A percentile compares a stretch with the other conserved stretches of the same genome.
Evolutionary conservation across 2,888 invertebrate species (phyloP).

Genomic region (Heteromurus nitidus): DNA sequence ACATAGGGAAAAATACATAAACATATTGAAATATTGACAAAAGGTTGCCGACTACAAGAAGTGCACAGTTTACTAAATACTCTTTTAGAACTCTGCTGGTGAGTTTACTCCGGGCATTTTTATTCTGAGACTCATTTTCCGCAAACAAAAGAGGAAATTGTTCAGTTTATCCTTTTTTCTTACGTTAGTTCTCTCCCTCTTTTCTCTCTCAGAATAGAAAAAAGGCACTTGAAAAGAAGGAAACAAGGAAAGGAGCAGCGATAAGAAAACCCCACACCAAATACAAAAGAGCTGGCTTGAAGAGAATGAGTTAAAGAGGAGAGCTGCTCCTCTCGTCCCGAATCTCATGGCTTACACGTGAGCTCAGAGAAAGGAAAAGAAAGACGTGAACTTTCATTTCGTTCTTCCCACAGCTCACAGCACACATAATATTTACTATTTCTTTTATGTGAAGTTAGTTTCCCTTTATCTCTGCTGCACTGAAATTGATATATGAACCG

Average conservation of each 20-base stretch:
- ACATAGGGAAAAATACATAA: too few species aligned
- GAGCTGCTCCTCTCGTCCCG: background rate
- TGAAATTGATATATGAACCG: too few species aligned
- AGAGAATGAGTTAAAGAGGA: too few species aligned
- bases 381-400: background rate
- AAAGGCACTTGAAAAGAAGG: constrained; percentile 4
- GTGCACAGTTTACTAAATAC: too few species aligned
- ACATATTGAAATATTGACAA: too few species aligned
- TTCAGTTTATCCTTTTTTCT: constrained; percentile 34
- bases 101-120: constrained; percentile 29
- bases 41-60: too few species aligned
- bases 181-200: constrained; percentile 14
- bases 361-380: background rate
- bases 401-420: background rate
- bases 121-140: constrained; percentile 25
- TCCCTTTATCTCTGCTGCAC: too few species aligned
- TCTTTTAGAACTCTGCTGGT: too few species aligned
- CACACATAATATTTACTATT: too few species aligned
- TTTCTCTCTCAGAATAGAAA: background rate
- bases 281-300: background rate
- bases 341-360: constrained; percentile 12
- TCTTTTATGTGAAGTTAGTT: too few species aligned
- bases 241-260: background rate
- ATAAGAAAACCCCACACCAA: background rate
- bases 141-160: constrained; percentile 32